These are phyloP conservation scores for Dendrolimus houi DNA, from an alignment of 2,888 invertebrate species.

Conservation along the genomic window DNA sequence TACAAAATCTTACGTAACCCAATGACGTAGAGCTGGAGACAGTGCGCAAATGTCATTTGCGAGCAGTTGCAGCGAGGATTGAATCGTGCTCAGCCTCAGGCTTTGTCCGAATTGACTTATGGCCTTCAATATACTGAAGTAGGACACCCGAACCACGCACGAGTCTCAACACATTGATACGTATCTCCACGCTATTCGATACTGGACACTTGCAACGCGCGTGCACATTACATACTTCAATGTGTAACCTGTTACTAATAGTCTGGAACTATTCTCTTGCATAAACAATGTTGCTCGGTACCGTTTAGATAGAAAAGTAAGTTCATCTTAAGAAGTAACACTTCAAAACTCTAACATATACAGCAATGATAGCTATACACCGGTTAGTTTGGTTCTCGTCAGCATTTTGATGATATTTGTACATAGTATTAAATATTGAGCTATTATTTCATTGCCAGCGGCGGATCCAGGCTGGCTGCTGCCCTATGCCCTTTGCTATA, in stretches of 20 bases:
- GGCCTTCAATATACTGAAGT: conserved; percentile 50
- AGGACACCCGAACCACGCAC: conserved; percentile 37
- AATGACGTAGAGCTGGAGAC: conserved; percentile 28
- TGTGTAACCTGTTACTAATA: conserved; percentile 9
- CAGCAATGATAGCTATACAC: too few species aligned
- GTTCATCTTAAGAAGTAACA: too few species aligned
- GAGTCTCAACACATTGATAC: conserved; percentile 23
- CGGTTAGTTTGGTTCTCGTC: too few species aligned
- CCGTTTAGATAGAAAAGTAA: too few species aligned
- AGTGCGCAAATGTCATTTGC: conserved; percentile 55
- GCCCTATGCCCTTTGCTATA: too few species aligned
- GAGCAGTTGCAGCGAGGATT: conserved; percentile 32
- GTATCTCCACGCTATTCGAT: conserved; percentile 25
- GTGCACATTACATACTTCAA: conserved; percentile 15
- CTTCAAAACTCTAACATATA: too few species aligned
- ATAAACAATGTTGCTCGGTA: neutral
- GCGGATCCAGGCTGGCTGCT: too few species aligned
- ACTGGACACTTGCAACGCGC: conserved; percentile 23
- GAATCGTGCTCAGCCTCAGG: conserved; percentile 36
- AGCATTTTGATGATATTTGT: too few species aligned
- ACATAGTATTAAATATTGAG: too few species aligned
- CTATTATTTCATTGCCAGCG: too few species aligned
- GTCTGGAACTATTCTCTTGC: neutral
- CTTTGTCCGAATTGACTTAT: conserved; percentile 55
- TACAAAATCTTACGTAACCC: conserved; percentile 34